Evolutionary conservation across 1,140 invertebrate species (phyloP), one percentile per base, ranked within the genome.

Genomic region (Pseudomyrmex flavicornis): DNA sequence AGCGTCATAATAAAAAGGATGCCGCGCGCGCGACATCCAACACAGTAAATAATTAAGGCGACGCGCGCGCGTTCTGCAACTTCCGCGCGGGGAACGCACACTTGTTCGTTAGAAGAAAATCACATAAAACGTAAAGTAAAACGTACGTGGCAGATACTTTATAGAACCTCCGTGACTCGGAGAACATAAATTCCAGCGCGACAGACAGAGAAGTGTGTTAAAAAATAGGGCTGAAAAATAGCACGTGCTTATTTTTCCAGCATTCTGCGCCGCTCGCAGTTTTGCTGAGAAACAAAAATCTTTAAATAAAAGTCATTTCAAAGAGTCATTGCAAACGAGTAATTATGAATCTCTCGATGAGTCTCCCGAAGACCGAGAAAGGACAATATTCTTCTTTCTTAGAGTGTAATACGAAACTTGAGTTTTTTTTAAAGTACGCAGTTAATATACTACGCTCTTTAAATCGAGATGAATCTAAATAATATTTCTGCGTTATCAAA

Each of bases 221-320:
- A 58, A 35, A 48, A 17, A 22, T 2, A 58, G 17, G 12, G 12
- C 4, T 10, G 15, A 17, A 48, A 50, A 48, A 15, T 9, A 56
- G 35, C 48, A 54, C 13, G 35, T 46, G 20, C 4, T 62, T 61
- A 82, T 50, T 73, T 17, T 12, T 35, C 35, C 52, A 72, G 17
- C 13, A 20, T 22, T 20, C 26, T 17, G n/a, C 4, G 9, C n/a
- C 52, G 35, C 0, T 35, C 35, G 35, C 22, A 12, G 4, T 66
- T 76, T 35, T 62, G 61, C 17, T 8, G 48, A n/a, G 63, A 7
- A 35, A 83, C 68, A 77, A 86, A 77, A 72, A 61, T 85, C 82
- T 87, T 70, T 88, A 82, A 76, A 84, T 35, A 35, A 72, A 82
- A 58, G 17, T 76, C 44, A 75, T 82, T 82, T 85, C 35, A 7